Base-by-base conservation (phyloP, 1,140 invertebrate species). In the Araneus ventricosus region DNA sequence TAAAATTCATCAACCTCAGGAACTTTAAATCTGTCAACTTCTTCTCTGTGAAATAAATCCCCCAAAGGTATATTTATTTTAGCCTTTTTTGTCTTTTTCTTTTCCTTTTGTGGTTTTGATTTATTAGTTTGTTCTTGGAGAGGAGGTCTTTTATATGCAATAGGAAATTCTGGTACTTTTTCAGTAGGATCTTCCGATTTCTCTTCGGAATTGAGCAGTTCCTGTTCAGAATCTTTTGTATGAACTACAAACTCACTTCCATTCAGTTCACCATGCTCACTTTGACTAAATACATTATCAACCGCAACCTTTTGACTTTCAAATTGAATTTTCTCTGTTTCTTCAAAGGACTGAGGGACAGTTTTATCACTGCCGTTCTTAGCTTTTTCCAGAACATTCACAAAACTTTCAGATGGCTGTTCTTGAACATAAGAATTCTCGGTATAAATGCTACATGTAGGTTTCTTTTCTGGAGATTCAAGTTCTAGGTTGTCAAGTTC, bases 1-100 rank as follows among this genome's bases (percentile, higher is more conserved):
- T 82, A 82, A 27, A 82, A 82, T 82, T 45, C 22, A 82, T 82
- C 80, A 14, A n/a, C 24, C 27, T 82, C 39, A 30, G 80, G 80
- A 41, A n/a, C 14, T 82, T 41, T 24, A 82, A 41, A 82, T n/a
- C 30, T 34, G 17, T 41, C 17, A 8, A 4, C 2, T 24, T 45
- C 20, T 45, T 82, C 80, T 14, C 45, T 27, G 4, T 45, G 39
- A n/a, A 24, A 45, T 45, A 82, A 45, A 14, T 14, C 27, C 4
- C n/a, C 6, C 22, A 82, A 24, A 30, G 41, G 8, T n/a, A 52
- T 45, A 10, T 3, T 45, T 82, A 6, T 75, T 22, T 34, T 75
- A 1, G 14, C 30, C 37, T 82, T 80, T n/a, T 37, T n/a, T 24
- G 37, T 22, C 8, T 14, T 45, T 82, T 82, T 82, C 39, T 45